Evolutionary conservation across 2,797 vertebrate genomes (phyloP).

Genomic region (Margarornis squamiger): DNA sequence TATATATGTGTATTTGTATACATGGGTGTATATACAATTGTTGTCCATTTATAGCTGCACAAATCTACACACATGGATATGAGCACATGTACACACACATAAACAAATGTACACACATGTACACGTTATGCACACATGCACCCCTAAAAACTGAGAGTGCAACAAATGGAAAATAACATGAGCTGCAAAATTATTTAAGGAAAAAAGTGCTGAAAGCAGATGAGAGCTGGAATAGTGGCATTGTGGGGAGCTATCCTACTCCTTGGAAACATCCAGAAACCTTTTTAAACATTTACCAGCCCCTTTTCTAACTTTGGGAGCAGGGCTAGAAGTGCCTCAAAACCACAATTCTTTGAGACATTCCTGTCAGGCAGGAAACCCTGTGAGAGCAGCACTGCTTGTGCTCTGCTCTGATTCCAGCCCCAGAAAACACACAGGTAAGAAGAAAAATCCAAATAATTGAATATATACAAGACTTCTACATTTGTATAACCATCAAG

Average conservation of each 20-base stretch:
- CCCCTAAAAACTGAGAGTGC: not conserved
- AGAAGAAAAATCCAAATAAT: not conserved
- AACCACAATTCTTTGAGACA: not conserved
- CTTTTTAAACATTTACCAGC: not conserved
- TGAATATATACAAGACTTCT: not conserved
- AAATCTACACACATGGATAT: not conserved
- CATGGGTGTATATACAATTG: too few relatives aligned
- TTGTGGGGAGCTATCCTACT: not conserved
- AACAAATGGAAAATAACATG: not conserved
- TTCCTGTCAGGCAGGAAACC: not conserved
- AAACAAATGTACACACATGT: not conserved
- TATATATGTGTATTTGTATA: too few relatives aligned
- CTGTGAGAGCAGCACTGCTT: not conserved
- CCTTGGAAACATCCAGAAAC: not conserved
- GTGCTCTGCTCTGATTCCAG: not conserved
- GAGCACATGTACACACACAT: rapidly evolving
- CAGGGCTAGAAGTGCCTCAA: not conserved
- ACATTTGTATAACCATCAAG: not conserved
- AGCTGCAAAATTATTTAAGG: not conserved
- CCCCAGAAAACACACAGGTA: not conserved
- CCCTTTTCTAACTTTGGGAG: not conserved
- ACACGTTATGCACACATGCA: rapidly evolving
- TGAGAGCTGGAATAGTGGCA: not conserved
- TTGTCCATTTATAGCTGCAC: not conserved
- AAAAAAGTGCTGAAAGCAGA: not conserved